phyloP scores from a whole-genome alignment of 1,140 invertebrate species.

The Drosophila mauritiana region DNA sequence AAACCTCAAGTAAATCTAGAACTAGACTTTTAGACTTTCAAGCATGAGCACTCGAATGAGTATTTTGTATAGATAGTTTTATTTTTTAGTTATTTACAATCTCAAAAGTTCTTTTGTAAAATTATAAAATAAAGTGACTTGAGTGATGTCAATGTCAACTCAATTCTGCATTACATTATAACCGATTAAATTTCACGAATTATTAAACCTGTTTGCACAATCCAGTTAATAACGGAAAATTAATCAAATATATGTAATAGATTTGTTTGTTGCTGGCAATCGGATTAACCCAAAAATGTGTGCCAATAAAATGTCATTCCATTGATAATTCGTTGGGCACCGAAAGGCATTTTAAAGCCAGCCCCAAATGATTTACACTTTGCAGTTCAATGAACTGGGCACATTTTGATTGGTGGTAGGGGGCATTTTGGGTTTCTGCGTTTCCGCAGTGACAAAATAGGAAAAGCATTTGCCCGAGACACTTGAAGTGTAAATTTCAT shows the following conservation, averaged over 20 bases:
- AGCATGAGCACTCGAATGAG: too few relatives aligned
- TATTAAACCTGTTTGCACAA: too few relatives aligned
- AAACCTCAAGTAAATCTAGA: neutral
- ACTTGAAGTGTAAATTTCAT: constrained; percentile 76
- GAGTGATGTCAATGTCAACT: neutral
- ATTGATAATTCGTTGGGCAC: constrained; percentile 13
- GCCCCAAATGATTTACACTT: constrained; percentile 47
- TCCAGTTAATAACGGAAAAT: constrained; percentile 11
- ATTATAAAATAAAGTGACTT: too few relatives aligned
- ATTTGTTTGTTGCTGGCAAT: constrained; percentile 50
- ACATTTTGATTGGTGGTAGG: neutral
- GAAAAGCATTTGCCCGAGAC: constrained; percentile 57
- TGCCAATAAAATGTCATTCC: constrained; percentile 14
- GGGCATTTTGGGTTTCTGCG: neutral
- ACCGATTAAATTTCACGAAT: neutral
- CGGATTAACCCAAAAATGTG: constrained; percentile 20
- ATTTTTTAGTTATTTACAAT: neutral
- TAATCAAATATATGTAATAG: constrained; percentile 45
- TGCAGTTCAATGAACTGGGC: constrained; percentile 51
- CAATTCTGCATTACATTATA: neutral
- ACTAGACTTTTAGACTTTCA: neutral
- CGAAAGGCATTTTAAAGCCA: constrained; percentile 25
- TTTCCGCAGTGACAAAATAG: constrained; percentile 14
- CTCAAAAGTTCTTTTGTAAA: neutral
- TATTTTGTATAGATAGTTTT: too few relatives aligned